Evolutionary conservation across 2,113 vertebrate species (phyloP), one percentile per base, ranked within the genome.

Genomic region (Corythornis vintsioides): DNA sequence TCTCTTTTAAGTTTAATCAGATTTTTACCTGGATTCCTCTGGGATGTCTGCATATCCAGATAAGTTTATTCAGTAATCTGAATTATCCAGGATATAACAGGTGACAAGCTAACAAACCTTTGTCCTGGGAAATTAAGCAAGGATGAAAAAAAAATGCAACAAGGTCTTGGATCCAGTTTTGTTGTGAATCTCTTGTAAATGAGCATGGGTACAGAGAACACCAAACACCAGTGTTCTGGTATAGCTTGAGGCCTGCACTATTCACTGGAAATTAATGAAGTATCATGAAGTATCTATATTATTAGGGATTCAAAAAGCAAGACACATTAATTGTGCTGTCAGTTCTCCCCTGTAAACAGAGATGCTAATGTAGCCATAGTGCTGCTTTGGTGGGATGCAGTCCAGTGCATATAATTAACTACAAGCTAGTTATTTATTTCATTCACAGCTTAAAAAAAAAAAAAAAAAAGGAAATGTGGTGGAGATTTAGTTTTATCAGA

Each of bases 201-300:
- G 2, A 87, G 40, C n/a, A 35, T 31, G 47, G 33, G 26, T 85
- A 21, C 24, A 65, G 77, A 61, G 18, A 43, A 69, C 56, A 69
- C 81, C 65, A 78, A 88, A 74, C 70, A 63, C 24, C 55, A 24
- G 38, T 77, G 31, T 92, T 89, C 42, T 79, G 38, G 53, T 33
- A n/a, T 57, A 63, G 47, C 89, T 78, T 25, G 33, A 91, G 59
- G 71, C 45, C 42, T 55, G 91, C 63, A 38, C 24, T 87, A 5
- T 85, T 88, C 55, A 47, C 5, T 6, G 38, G 59, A 88, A 93
- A 74, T 76, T 93, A 83, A 80, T 86, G 80, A 91, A 85, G n/a
- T 50, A 85, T 64, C 8, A 5, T 66, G 59, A 91, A 85, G 4
- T 42, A 38, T 67, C 57, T 65, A 15, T 76, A 47, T 63, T 83